These are phyloP conservation scores for Hippopotamus amphibius DNA, from an alignment of 2,113 vertebrate species.

Conservation along the genomic window DNA sequence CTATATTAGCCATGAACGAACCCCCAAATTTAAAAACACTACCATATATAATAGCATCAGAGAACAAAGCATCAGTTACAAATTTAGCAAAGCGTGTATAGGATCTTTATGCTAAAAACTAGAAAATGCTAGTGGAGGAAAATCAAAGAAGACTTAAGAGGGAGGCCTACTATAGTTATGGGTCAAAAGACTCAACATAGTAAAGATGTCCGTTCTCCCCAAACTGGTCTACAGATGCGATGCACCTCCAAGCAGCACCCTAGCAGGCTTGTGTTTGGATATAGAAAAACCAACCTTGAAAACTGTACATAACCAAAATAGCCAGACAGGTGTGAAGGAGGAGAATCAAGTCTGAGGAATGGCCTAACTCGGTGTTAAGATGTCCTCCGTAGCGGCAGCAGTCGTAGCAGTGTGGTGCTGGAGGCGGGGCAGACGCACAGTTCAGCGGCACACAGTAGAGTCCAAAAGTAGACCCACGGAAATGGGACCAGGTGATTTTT, in stretches of 20 bases:
- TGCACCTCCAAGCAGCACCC: not conserved
- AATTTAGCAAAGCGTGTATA: not conserved
- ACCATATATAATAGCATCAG: not conserved
- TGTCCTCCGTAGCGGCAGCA: accelerated
- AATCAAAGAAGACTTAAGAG: not conserved
- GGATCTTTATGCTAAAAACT: not conserved
- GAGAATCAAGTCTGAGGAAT: not conserved
- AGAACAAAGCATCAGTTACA: not conserved
- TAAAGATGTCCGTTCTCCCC: not conserved
- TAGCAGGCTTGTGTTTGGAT: not conserved
- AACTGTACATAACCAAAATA: not conserved
- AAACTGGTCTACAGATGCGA: too few species aligned
- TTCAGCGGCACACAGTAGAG: accelerated
- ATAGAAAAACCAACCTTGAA: not conserved
- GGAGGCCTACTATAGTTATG: not conserved
- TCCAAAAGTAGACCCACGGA: accelerated
- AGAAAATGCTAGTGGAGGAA: not conserved
- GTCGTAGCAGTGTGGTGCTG: accelerated
- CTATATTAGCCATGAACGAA: not conserved
- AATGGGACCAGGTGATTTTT: accelerated
- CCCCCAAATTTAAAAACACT: not conserved
- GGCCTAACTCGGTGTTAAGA: not conserved
- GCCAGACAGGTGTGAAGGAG: not conserved
- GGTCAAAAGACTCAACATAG: not conserved
- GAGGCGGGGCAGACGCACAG: accelerated